These are phyloP conservation scores for Pseudotriccus pelzelni DNA, from an alignment of 2,797 vertebrate genomes.

Conservation along the genomic window DNA sequence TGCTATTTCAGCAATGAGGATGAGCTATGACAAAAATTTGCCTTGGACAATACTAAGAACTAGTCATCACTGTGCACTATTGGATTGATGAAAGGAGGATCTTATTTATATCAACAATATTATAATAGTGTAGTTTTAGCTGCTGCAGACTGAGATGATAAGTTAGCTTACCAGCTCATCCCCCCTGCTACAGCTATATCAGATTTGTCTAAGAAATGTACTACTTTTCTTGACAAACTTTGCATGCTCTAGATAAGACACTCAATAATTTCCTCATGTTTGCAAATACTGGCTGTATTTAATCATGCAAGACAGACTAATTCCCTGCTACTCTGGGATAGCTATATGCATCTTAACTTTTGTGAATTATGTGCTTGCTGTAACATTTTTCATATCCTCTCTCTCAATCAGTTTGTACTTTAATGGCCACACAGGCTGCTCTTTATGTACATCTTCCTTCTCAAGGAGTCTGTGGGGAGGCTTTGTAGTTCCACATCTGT, in stretches of 20 bases:
- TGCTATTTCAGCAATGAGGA: background rate
- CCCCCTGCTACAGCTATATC: background rate
- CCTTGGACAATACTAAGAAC: background rate
- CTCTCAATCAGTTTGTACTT: background rate
- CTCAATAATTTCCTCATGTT: background rate
- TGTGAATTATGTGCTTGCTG: background rate
- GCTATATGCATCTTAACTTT: background rate
- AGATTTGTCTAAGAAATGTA: background rate
- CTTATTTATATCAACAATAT: background rate
- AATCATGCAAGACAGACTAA: slow-evolving; percentile 19
- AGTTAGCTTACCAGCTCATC: background rate
- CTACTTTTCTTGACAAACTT: background rate
- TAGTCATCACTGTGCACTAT: background rate
- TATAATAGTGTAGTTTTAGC: background rate
- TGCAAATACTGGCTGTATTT: background rate
- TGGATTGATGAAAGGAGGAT: background rate
- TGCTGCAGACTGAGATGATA: background rate
- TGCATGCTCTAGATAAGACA: background rate
- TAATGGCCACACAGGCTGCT: slow-evolving; percentile 42
- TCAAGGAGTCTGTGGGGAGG: slow-evolving; percentile 1
- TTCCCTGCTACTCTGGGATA: background rate
- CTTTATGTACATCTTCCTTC: background rate
- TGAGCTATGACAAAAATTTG: background rate
- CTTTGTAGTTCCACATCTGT: slow-evolving; percentile 51
- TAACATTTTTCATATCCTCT: background rate